phyloP scores from a whole-genome alignment of 2,888 invertebrate genomes.

The Acanthoscelides obtectus region DNA sequence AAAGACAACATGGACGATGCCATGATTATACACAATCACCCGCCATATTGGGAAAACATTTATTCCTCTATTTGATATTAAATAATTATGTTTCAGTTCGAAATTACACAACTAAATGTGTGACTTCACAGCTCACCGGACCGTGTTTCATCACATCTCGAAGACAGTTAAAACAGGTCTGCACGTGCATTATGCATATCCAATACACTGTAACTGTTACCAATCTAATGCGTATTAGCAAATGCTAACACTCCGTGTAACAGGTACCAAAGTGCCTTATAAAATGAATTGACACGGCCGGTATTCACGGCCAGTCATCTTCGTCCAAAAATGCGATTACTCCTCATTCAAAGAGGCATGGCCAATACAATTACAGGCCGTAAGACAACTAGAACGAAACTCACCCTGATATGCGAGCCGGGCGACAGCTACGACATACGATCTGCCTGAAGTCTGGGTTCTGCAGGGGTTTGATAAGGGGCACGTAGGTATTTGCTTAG shows the following conservation, averaged over 20 bases:
- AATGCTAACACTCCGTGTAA: neutral
- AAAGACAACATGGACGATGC: too few relatives aligned
- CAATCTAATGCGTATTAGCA: neutral
- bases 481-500: constrained; percentile 7
- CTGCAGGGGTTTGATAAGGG: neutral
- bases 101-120: too few relatives aligned
- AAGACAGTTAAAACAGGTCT: neutral
- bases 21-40: too few relatives aligned
- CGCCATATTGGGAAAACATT: too few relatives aligned
- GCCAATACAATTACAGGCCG: constrained; percentile 43
- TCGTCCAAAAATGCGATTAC: constrained; percentile 37
- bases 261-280: constrained; percentile 13
- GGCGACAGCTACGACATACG: constrained; percentile 9
- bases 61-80: too few relatives aligned
- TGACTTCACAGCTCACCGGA: too few relatives aligned
- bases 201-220: neutral
- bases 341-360: constrained; percentile 42
- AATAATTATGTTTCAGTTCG: too few relatives aligned
- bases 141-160: too few relatives aligned
- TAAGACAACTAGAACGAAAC: constrained; percentile 42
- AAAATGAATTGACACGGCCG: constrained; percentile 30
- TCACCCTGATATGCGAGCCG: constrained; percentile 26
- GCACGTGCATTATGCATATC: neutral
- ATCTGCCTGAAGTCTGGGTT: constrained; percentile 16
- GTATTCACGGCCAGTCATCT: constrained; percentile 15